Percentiles rank a stretch among this genome's conserved stretches.
Conservation (phyloP, 37 sponge, comb jelly and placozoan species). For the Cliona cf. orientalis region DNA sequence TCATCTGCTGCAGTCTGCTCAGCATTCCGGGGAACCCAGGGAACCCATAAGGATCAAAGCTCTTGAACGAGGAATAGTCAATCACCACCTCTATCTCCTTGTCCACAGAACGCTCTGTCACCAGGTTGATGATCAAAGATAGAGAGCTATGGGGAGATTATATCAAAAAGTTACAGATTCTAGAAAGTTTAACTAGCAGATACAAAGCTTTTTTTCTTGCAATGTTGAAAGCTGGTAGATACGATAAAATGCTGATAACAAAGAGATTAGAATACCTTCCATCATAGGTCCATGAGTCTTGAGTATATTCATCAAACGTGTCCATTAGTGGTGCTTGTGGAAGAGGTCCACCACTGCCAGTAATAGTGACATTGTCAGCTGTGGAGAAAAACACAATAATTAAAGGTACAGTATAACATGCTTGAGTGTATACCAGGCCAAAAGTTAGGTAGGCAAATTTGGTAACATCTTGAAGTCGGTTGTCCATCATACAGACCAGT, state of each 20-base stretch:
- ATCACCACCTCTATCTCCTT: conserved; percentile 6
- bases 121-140: conserved; percentile 31
- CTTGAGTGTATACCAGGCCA: conserved; percentile 63
- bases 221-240: no score
- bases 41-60: conserved; percentile 22
- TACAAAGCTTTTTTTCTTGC: no score
- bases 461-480: conserved; percentile 35
- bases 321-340: conserved; percentile 17
- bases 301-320: conserved; percentile 2
- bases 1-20: conserved; percentile 28
- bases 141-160: conserved; percentile 18
- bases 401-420: no score
- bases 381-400: no score
- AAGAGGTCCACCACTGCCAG: background rate
- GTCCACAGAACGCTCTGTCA: conserved; percentile 7
- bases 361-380: conserved; percentile 42
- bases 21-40: conserved; percentile 38
- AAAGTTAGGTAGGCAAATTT: conserved; percentile 42
- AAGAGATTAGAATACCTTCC: conserved; percentile 37
- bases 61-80: background rate
- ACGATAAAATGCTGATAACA: background rate
- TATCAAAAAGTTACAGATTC: background rate
- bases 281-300: conserved; percentile 74
- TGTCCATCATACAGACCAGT: conserved; percentile 9
- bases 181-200: no score